Conservation (phyloP, 2,797 vertebrate species). For the Pyrocephalus nanus region DNA sequence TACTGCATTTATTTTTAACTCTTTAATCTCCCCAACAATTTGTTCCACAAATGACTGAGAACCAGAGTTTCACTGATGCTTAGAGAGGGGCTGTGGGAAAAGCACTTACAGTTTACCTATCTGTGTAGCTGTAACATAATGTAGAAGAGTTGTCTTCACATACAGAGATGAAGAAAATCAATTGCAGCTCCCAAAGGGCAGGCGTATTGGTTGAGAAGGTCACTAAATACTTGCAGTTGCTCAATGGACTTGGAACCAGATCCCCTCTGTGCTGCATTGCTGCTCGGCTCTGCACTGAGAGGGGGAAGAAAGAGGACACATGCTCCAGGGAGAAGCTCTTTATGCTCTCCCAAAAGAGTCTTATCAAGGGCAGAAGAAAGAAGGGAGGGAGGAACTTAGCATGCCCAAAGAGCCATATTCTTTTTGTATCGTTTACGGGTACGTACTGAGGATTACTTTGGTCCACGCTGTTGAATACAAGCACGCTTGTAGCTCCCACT, state of each 20-base stretch:
- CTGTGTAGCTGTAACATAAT: not conserved
- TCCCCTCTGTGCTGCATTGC: not conserved
- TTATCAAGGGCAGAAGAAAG: not conserved
- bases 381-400: not conserved
- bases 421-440: not conserved
- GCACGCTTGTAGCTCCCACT: not conserved
- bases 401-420: fast-evolving
- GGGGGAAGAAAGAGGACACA: not conserved
- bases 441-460: not conserved
- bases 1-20: not conserved
- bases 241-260: not conserved
- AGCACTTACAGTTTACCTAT: not conserved
- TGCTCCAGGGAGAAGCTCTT: not conserved
- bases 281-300: not conserved
- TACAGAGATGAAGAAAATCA: constrained; percentile 45
- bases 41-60: not conserved
- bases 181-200: constrained; percentile 22
- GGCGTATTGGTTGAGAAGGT: constrained; percentile 32
- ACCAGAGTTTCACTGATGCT: not conserved
- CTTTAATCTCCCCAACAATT: not conserved
- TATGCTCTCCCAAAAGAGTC: not conserved
- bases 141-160: not conserved
- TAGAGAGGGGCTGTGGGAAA: not conserved
- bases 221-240: constrained; percentile 33
- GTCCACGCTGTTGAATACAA: fast-evolving